phyloP scores from a whole-genome alignment of 1,140 invertebrate species.

The Drosophila bipectinata region DNA sequence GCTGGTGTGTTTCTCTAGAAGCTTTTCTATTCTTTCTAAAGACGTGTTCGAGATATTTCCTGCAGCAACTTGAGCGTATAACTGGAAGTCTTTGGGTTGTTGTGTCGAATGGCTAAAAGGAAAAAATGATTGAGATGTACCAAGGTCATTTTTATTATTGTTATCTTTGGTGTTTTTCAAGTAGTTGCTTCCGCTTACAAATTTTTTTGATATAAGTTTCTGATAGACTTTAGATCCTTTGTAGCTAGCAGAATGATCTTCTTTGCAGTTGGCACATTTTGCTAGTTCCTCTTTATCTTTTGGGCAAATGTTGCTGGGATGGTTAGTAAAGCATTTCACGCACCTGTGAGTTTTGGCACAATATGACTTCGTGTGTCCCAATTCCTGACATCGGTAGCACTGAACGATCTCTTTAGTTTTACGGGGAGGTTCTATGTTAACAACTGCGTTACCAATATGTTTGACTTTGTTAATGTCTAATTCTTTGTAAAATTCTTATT shows the following conservation, averaged over 20 bases:
- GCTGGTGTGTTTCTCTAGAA: no score
- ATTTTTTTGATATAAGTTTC: constrained; percentile 21
- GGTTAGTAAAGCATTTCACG: no score
- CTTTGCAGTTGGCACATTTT: constrained; percentile 72
- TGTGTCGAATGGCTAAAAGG: no score
- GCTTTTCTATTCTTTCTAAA: no score
- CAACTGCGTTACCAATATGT: constrained; percentile 57
- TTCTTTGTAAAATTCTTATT: constrained; percentile 53
- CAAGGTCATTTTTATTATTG: not conserved
- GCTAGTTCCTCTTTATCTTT: constrained; percentile 49
- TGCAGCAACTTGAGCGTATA: no score
- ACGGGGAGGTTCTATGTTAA: constrained; percentile 64
- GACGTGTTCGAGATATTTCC: no score
- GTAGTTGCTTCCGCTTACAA: not conserved
- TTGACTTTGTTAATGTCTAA: constrained; percentile 75
- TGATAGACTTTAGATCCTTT: constrained; percentile 15
- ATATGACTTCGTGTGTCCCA: constrained; percentile 7
- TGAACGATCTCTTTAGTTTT: constrained; percentile 69
- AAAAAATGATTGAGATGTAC: no score
- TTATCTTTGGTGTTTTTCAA: constrained; percentile 1
- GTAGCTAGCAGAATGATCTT: constrained; percentile 75
- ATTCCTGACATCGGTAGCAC: constrained; percentile 77
- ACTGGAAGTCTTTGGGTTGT: no score
- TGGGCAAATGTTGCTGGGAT: not conserved
- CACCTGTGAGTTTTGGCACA: no score